Base-by-base conservation (phyloP, 1,140 invertebrate species). In the Hetaerina americana region DNA sequence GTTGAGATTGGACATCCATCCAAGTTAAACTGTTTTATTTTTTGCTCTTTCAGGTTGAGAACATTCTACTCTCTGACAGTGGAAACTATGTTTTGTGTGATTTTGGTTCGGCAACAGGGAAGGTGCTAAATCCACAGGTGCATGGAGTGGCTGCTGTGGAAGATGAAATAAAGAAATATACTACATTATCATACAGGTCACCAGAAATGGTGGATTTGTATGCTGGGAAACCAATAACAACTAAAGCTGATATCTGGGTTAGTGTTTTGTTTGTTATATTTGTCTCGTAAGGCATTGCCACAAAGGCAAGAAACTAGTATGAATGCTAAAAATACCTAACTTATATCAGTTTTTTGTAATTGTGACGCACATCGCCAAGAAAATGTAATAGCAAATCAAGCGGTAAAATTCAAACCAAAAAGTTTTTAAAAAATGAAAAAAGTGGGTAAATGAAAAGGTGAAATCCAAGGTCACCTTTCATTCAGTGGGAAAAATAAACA, bases 121-220 rank as follows among this genome's bases (percentile, higher is more conserved):
- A 90, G 78, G 81, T 90, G 74, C 81, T 93, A 66, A 91, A 92
- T 84, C 89, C 91, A 5, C 82, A 82, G 72, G 84, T 87, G 72
- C 88, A 92, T 77, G 90, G 91, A 66, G 88, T 91, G 5, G 81
- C 88, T 70, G 78, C 83, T 22, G 88, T 95, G 10, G 92, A 96
- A 80, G 95, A 97, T 77, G 95, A 97, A 84, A 93, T 97, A 74
- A 91, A 94, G 81, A 92, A 93, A 78, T 97, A 97, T 79, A 98
- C 95, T 5, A 98, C 96, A 0, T 81, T 97, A 22, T 92, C 93
- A 67, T 97, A 98, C 81, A 87, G 95, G 77, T 87, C 94, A 22
- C 96, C 96, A 25, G 96, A 98, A 85, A 97, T 98, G 96, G 88
- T 98, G 27, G 95, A 98, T 82, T 85, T 98, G 75, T 98, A 97